Base-by-base conservation (phyloP, 2,113 vertebrate genomes). In the Grus americana region DNA sequence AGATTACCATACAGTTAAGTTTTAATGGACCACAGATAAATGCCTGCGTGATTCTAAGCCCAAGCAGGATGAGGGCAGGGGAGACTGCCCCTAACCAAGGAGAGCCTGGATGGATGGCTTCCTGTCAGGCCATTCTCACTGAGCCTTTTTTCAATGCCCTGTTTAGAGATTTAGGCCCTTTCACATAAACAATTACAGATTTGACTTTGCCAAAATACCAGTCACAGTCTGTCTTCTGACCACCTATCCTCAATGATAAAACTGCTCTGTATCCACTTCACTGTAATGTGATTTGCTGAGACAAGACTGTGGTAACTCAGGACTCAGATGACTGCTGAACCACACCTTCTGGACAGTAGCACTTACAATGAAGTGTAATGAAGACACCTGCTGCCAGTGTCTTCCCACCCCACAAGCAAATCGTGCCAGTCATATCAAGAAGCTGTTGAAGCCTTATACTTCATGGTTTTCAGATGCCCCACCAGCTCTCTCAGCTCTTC, bases 401-500 rank as follows among this genome's bases (percentile, higher is more conserved):
- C 38, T 79, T 87, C 38, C 23, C 34, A 85, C 26, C 18, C 12
- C 32, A 30, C 2, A 12, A 72, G 29, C 40, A 52, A 40, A 32
- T 88, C 1, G 0, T 79, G 55, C 27, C 19, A 24, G 34, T 47
- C 32, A 2, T 40, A 21, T 0, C 3, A 0, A 73, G 46, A 49
- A 86, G 38, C 50, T 93, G 49, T 38, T 66, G 50, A 84, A 78
- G 36, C 72, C 50, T 83, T 83, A 6, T 1, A 3, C 5, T 8
- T 50, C 2, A 1, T 27, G 22, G 6, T 57, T 90, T 92, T 72
- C 32, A 44, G 30, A 19, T 71, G 50, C 21, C 46, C 54, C 42
- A 10, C 11, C 55, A 83, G 15, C 26, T 88, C 63, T 88, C 59
- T 12, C 40, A 76, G 58, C 29, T 52, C 21, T 44, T 73, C 18